A percentile compares a stretch with the other conserved stretches of the same genome.
Evolutionary conservation across 2,888 invertebrate genomes (phyloP).

Genomic region (Lottia gigantea): DNA sequence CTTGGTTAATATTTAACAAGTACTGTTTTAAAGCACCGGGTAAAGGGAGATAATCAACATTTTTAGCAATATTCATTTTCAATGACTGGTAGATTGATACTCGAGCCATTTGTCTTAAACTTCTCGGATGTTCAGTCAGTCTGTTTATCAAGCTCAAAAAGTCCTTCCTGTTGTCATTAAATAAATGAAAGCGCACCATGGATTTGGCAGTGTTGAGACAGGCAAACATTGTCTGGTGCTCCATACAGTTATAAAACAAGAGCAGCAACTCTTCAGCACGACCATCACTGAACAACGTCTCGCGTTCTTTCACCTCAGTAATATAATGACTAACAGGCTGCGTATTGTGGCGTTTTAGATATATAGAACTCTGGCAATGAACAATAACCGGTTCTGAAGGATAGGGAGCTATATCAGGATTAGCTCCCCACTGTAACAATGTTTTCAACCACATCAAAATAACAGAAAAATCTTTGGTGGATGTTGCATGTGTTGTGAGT

Average conservation of each 20-base stretch:
- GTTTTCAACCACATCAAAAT: slow-evolving; percentile 79
- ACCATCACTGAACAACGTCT: slow-evolving; percentile 72
- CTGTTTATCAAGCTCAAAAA: slow-evolving; percentile 72
- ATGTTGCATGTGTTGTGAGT: slow-evolving; percentile 77
- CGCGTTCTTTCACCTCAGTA: slow-evolving; percentile 72
- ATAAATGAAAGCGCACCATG: slow-evolving; percentile 72
- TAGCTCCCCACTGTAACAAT: slow-evolving; percentile 80
- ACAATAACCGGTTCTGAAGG: slow-evolving; percentile 71
- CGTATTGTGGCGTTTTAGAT: slow-evolving; percentile 70
- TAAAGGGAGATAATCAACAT: slow-evolving; percentile 77
- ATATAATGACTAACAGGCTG: slow-evolving; percentile 75
- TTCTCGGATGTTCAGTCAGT: slow-evolving; percentile 76
- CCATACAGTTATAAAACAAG: slow-evolving; percentile 73
- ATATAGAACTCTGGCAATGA: slow-evolving; percentile 71
- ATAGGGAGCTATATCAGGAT: slow-evolving; percentile 77
- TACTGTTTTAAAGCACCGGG: slow-evolving; percentile 79
- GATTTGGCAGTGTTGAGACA: slow-evolving; percentile 77
- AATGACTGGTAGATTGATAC: slow-evolving; percentile 78
- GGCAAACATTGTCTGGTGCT: slow-evolving; percentile 77
- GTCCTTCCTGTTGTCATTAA: slow-evolving; percentile 64
- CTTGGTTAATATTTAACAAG: slow-evolving; percentile 59
- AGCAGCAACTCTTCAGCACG: slow-evolving; percentile 77
- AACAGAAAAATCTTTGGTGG: slow-evolving; percentile 77
- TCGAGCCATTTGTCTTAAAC: slow-evolving; percentile 79
- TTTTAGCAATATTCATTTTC: slow-evolving; percentile 75